phyloP scores from a whole-genome alignment of 2,797 vertebrate species.

The Galago senegalensis region DNA sequence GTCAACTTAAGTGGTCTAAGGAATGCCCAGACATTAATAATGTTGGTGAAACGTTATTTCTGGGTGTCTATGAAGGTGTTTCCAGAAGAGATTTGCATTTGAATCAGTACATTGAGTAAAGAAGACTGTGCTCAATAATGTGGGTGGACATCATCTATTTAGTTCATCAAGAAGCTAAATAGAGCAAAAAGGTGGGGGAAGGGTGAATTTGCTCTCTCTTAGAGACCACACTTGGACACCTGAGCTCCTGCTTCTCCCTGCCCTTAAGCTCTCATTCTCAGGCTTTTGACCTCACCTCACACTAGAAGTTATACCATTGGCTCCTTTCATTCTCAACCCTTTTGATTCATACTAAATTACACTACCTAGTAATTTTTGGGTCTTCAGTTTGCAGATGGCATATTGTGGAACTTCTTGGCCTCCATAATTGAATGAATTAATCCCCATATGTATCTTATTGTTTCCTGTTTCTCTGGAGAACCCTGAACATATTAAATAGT shows the following conservation, averaged over 20 bases:
- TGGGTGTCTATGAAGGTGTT: background rate
- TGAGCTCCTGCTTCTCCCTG: background rate
- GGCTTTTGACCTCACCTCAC: background rate
- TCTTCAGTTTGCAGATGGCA: background rate
- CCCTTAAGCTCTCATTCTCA: background rate
- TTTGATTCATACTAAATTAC: background rate
- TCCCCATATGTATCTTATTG: background rate
- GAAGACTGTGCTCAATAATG: background rate
- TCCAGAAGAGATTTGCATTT: background rate
- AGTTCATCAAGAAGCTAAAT: background rate
- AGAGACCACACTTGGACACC: background rate
- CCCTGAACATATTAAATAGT: background rate
- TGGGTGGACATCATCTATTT: background rate
- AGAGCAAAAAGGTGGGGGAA: background rate
- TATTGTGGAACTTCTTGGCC: background rate
- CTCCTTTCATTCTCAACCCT: rapidly evolving
- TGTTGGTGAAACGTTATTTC: background rate
- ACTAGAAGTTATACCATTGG: background rate
- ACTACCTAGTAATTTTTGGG: background rate
- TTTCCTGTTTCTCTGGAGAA: background rate
- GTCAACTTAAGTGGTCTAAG: background rate
- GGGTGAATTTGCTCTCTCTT: background rate
- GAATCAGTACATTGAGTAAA: background rate
- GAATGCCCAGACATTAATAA: background rate
- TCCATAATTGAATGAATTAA: background rate